Evolutionary conservation across 53 echinoderm and acorn worm species (phyloP), one percentile per base, ranked within the genome.

Genomic region (Temnopleurus reevesii): DNA sequence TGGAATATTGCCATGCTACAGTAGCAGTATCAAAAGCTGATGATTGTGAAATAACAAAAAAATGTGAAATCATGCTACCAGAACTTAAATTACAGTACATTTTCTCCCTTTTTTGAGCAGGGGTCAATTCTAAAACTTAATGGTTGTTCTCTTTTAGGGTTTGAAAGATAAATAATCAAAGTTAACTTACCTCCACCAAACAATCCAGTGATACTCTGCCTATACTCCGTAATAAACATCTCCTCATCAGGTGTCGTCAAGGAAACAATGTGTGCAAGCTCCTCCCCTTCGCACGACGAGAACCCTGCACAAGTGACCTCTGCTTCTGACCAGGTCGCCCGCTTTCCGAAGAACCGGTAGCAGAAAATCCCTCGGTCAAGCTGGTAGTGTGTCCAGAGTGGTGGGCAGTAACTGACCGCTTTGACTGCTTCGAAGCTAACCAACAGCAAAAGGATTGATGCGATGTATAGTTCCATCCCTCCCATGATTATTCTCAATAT

Each of bases 321-420:
- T 2, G 96, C 96, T 55, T 94, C 96, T 2, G 58, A 36, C 96
- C 96, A 96, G 12, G 92, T 90, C 88, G 59, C 85, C 30, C 86
- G 87, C 46, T 85, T 84, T 25, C 96, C 92, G 25, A 96, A 96
- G 92, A 90, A 94, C 4, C 94, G 91, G 65, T 96, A 96, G 89
- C 96, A 96, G 90, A 91, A 93, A 25, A 89, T 91, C 9, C 91
- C 92, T 0, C 81, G 64, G 24, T 89, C 89, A 7, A 93, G 91
- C 46, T 92, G 92, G 89, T 91, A 93, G 76, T 96, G 96, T 2
- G 96, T 96, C 96, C 96, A 96, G 58, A 91, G 81, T 0, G 96
- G 96, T 27, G 96, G 96, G 83, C 96, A 96, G 89, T 96, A 96
- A 83, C 81, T 91, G 63, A 92, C 58, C n/a, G 91, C 92, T 12